A percentile compares a stretch with the other conserved stretches of the same genome.
These are phyloP conservation scores for Coreius guichenoti DNA, from an alignment of 2,797 vertebrate genomes.

Conservation along the genomic window DNA sequence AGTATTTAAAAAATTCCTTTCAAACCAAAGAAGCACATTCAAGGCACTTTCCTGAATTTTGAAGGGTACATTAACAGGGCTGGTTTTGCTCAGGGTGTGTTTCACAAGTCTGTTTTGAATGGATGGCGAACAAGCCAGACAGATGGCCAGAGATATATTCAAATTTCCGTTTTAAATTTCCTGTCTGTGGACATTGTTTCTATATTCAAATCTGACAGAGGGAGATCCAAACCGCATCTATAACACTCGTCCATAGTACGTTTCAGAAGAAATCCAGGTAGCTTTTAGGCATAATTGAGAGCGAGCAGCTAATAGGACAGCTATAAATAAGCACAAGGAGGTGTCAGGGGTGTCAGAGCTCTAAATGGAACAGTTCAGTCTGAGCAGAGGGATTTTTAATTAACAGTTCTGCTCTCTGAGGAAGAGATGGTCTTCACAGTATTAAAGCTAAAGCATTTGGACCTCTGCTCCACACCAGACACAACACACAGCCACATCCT, in stretches of 20 bases:
- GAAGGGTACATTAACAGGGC: conserved; percentile 19
- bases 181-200: conserved; percentile 32
- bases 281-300: conserved; percentile 32
- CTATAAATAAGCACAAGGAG: conserved; percentile 54
- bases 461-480: conserved; percentile 4
- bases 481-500: neutral
- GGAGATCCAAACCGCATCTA: conserved; percentile 9
- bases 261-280: conserved; percentile 27
- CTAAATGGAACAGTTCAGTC: conserved; percentile 48
- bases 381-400: conserved; percentile 53
- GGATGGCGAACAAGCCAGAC: conserved; percentile 45
- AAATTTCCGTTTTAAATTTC: conserved; percentile 51
- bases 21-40: neutral
- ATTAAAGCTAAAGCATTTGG: neutral
- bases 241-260: neutral
- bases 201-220: conserved; percentile 41
- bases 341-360: conserved; percentile 39
- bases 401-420: conserved; percentile 45
- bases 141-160: conserved; percentile 50
- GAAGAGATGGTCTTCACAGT: conserved; percentile 20
- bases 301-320: conserved; percentile 31
- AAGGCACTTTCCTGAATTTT: conserved; percentile 2
- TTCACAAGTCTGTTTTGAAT: conserved; percentile 51
- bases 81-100: conserved; percentile 24
- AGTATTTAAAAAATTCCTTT: neutral